These are phyloP conservation scores for Agelas oroides DNA, from an alignment of 37 sponge, comb jelly and placozoan species.

Conservation along the genomic window DNA sequence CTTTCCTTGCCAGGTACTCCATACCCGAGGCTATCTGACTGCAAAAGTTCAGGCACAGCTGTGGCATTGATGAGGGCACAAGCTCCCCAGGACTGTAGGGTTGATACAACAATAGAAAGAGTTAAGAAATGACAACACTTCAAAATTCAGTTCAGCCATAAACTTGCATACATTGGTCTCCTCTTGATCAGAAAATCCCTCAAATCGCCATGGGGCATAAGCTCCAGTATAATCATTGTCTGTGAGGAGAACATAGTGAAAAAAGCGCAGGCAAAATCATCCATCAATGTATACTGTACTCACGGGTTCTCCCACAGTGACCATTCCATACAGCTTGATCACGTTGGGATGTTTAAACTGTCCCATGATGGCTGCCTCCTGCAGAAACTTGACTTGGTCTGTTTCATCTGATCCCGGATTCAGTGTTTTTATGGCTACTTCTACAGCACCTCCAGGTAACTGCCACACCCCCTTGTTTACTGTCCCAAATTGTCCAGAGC, in stretches of 20 bases:
- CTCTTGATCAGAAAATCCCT: conserved; percentile 37
- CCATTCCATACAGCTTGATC: conserved; percentile 66
- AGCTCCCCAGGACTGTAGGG: background rate
- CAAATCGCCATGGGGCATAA: conserved; percentile 70
- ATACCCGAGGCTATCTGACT: conserved; percentile 69
- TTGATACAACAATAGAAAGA: too few species aligned
- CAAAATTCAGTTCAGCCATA: too few species aligned
- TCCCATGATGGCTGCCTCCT: conserved; percentile 79
- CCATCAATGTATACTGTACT: too few species aligned
- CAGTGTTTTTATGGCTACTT: conserved; percentile 70
- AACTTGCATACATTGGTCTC: background rate
- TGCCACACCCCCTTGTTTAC: conserved; percentile 57
- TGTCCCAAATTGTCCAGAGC: conserved; percentile 74
- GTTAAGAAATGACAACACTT: too few species aligned
- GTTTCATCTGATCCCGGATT: conserved; percentile 11
- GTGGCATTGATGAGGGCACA: background rate
- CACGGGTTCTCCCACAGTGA: conserved; percentile 70
- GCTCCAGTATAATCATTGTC: conserved; percentile 76
- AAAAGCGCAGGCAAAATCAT: too few species aligned
- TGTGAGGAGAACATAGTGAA: conserved; percentile 10
- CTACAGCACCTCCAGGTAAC: background rate
- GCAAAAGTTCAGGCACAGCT: conserved; percentile 38
- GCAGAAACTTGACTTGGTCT: conserved; percentile 66
- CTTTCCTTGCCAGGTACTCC: conserved; percentile 62
- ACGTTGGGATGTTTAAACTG: conserved; percentile 81